Conservation (phyloP, 2,113 vertebrate species). For the Chloebia gouldiae region DNA sequence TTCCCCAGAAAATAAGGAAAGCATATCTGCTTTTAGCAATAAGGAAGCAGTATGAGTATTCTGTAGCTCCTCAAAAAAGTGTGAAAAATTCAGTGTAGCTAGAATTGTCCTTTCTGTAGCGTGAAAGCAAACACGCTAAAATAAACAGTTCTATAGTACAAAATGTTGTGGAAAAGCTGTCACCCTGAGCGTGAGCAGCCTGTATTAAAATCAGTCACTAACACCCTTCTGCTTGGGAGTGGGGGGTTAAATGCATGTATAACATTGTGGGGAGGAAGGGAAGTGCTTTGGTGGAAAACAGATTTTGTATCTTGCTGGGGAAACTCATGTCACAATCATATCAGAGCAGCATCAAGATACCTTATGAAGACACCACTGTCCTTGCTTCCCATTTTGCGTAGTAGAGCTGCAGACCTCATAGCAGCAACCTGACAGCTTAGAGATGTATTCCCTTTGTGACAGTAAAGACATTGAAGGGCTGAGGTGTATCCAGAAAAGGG, state of each 20-base stretch:
- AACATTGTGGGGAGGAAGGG: neutral
- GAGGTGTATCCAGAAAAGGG: neutral
- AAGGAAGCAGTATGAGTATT: neutral
- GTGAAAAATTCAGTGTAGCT: neutral
- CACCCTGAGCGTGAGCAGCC: neutral
- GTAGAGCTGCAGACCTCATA: neutral
- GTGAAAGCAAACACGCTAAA: neutral
- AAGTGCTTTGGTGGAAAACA: neutral
- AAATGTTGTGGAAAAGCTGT: slow-evolving; percentile 6
- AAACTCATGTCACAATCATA: neutral
- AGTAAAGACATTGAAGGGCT: neutral
- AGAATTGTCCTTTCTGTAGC: neutral
- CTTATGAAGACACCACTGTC: neutral
- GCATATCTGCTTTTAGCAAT: neutral
- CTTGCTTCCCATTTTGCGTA: neutral
- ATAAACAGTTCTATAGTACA: neutral
- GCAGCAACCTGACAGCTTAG: neutral
- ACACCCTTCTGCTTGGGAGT: neutral
- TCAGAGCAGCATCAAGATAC: neutral
- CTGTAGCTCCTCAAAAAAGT: neutral
- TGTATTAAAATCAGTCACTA: neutral
- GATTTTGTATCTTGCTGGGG: neutral
- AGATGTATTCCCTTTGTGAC: neutral
- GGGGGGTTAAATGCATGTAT: neutral
- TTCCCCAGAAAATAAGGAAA: neutral